These are phyloP conservation scores for Glandiceps talaboti DNA, from an alignment of 53 echinoderm and acorn worm genomes.

Conservation along the genomic window DNA sequence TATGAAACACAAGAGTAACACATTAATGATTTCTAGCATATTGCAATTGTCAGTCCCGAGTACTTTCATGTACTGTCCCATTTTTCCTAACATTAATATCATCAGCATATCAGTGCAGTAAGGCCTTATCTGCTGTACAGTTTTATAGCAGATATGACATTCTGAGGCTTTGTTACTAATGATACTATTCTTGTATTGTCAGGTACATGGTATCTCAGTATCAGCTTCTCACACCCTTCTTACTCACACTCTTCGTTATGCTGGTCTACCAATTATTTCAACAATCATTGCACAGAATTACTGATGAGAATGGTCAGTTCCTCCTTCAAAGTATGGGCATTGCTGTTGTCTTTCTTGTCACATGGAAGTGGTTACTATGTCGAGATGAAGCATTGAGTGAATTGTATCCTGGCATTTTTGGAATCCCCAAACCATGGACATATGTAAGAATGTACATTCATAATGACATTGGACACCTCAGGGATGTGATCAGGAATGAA, in stretches of 20 bases:
- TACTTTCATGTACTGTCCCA: no score
- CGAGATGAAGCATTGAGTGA: neutral
- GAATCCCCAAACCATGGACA: neutral
- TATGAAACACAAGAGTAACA: no score
- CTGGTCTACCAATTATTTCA: neutral
- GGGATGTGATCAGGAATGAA: neutral
- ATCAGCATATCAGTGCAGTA: no score
- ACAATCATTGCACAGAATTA: neutral
- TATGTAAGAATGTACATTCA: neutral
- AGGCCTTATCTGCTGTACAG: no score
- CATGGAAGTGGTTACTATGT: neutral
- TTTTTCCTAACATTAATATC: no score
- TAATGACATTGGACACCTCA: neutral
- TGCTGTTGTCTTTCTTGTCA: neutral
- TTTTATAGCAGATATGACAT: no score
- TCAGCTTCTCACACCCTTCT: neutral
- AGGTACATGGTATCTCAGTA: neutral
- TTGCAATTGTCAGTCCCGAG: no score
- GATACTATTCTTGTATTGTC: neutral
- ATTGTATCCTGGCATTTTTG: neutral
- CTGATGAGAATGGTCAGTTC: neutral
- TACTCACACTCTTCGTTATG: neutral
- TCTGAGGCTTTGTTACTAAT: no score
- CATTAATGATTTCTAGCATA: no score
- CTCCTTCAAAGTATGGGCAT: neutral